Base-by-base conservation (phyloP, 2,888 invertebrate species). In the Pristionchus mayeri region DNA sequence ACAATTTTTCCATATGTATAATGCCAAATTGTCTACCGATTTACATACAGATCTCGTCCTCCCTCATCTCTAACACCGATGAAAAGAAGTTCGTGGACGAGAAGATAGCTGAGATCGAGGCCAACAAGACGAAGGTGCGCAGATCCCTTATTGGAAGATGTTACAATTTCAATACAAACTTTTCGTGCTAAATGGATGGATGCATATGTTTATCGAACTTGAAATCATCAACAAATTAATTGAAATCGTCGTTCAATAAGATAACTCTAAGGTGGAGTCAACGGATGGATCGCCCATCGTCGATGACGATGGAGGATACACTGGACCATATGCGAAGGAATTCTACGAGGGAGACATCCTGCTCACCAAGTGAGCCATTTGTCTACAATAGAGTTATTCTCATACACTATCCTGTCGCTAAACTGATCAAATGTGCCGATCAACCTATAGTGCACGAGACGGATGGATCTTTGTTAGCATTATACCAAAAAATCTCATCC, bases 281-380 rank as follows among this genome's bases (percentile, higher is more conserved):
- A 78, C 76, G 6, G 50, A 78, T 78, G 76, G 76, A 50, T 78
- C 76, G 27, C 76, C 76, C 6, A 78, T 78, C 50, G 76, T 50
- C 1, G 76, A 78, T 48, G 76, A 78, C 50, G 76, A 78, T 50
- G 40, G 50, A n/a, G 76, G 48, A 48, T 82, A 82, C 21, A 63
- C 40, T 48, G 81, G 81, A 63, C 81, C 81, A 6, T 82, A 57
- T 44, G 30, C 84, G 2, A 75, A 84, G 75, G 54, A 52, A n/a
- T 75, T 37, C 27, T 84, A 71, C 40, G 71, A 84, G 21, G 84
- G 84, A 50, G 84, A 84, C 27, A 84, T 84, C n/a, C 40, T 84
- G 16, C 75, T 84, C 18, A 84, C 84, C 7, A 50, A 71, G 84
- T 84, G n/a, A 63, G 44, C n/a, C n/a, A n/a, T n/a, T n/a, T n/a